phyloP scores from a whole-genome alignment of 2,113 vertebrate genomes.

The Labrus mixtus region DNA sequence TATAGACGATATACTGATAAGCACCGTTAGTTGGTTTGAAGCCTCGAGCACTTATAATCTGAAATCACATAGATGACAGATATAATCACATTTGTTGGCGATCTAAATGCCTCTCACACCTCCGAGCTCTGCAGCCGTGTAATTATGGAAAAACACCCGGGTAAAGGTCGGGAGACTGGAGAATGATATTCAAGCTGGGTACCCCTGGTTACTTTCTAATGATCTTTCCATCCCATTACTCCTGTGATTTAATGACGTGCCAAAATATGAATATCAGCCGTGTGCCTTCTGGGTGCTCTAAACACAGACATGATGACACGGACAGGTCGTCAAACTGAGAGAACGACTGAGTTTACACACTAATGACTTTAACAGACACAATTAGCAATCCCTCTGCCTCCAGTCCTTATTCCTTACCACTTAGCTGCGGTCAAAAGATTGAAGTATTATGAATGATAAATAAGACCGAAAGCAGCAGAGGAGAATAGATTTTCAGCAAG shows the following conservation, averaged over 20 bases:
- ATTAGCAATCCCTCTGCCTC: constrained; percentile 41
- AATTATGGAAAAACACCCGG: constrained; percentile 56
- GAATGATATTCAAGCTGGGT: constrained; percentile 32
- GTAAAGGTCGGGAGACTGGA: constrained; percentile 37
- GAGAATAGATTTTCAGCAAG: constrained; percentile 7
- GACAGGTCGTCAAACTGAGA: constrained; percentile 51
- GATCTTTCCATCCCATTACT: constrained; percentile 73
- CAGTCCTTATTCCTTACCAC: constrained; percentile 2
- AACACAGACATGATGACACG: constrained; percentile 70
- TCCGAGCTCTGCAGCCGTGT: constrained; percentile 22
- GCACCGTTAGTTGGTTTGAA: neutral
- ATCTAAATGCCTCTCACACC: constrained; percentile 48
- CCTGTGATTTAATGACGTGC: constrained; percentile 70
- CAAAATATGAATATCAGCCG: constrained; percentile 73
- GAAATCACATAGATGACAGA: constrained; percentile 12
- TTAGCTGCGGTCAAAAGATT: constrained; percentile 9
- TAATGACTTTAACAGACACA: constrained; percentile 74
- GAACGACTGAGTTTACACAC: constrained; percentile 18
- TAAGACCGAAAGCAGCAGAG: constrained; percentile 13
- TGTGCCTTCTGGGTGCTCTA: constrained; percentile 62
- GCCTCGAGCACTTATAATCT: constrained; percentile 4
- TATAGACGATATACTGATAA: neutral
- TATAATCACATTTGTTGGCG: constrained; percentile 33
- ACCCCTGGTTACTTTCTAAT: constrained; percentile 54
- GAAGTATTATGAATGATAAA: constrained; percentile 20